Percentiles rank a stretch among this genome's conserved stretches.
Evolutionary conservation across 2,888 invertebrate genomes (phyloP).

Genomic region (Gastracanthus pulcherrimus): DNA sequence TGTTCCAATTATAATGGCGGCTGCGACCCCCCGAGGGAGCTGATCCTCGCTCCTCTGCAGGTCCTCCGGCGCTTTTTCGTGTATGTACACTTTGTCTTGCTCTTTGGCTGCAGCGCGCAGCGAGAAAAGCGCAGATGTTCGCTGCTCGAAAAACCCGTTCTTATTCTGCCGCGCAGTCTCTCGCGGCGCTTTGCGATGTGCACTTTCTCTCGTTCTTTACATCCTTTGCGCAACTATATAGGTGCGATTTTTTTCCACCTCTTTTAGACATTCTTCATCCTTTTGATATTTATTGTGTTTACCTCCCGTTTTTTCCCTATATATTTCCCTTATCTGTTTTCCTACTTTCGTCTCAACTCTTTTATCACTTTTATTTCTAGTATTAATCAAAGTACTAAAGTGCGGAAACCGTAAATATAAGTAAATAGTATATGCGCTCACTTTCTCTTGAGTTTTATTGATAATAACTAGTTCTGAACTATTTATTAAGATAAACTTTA

Average conservation of each 20-base stretch:
- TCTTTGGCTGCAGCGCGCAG: not conserved
- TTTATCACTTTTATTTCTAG: not conserved
- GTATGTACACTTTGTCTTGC: not conserved
- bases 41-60: not conserved
- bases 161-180: not conserved
- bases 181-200: no score
- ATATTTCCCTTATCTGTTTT: no score
- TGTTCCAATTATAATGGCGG: slow-evolving; percentile 52
- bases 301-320: not conserved
- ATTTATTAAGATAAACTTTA: no score
- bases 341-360: not conserved
- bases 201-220: not conserved
- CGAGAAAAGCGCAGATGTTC: slow-evolving; percentile 51
- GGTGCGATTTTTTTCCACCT: not conserved
- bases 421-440: not conserved
- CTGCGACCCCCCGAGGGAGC: not conserved
- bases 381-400: no score
- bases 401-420: not conserved
- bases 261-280: not conserved
- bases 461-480: no score
- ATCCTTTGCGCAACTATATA: slow-evolving; percentile 19
- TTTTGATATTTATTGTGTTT: slow-evolving; percentile 2
- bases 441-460: no score
- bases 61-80: slow-evolving; percentile 39
- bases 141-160: slow-evolving; percentile 45